Evolutionary conservation across 2,113 vertebrate genomes (phyloP).

Genomic region (Scomber scombrus): DNA sequence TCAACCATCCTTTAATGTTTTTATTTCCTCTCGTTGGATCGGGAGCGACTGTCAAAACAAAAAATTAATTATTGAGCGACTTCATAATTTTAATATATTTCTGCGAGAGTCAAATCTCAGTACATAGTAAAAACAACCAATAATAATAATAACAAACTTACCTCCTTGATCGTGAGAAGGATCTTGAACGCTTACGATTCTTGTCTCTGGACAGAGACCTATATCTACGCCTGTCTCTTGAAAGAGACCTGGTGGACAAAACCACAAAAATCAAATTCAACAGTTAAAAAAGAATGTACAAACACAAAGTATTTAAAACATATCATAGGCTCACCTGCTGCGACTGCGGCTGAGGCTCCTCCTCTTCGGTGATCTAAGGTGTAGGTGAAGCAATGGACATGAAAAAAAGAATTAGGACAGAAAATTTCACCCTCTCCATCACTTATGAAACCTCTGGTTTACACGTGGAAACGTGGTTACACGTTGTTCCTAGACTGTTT

Average conservation of each 20-base stretch:
- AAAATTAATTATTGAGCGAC: background rate
- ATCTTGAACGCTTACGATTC: constrained; percentile 94
- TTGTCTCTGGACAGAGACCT: constrained; percentile 95
- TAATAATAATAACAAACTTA: constrained; percentile 50
- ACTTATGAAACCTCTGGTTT: constrained; percentile 49
- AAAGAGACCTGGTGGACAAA: constrained; percentile 88
- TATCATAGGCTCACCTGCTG: constrained; percentile 88
- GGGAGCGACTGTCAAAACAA: constrained; percentile 89
- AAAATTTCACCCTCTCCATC: constrained; percentile 7
- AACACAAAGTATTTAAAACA: background rate
- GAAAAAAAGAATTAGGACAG: constrained; percentile 36
- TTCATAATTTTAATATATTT: too few relatives aligned
- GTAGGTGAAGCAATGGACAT: constrained; percentile 38
- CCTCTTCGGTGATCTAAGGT: constrained; percentile 93
- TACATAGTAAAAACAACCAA: background rate
- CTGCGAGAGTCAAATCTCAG: background rate
- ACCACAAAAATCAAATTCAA: background rate
- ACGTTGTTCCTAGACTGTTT: constrained; percentile 61
- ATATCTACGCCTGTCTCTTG: constrained; percentile 95
- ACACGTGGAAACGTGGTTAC: constrained; percentile 62
- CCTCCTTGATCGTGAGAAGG: constrained; percentile 97
- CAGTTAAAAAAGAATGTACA: background rate
- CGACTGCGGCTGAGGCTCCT: constrained; percentile 96
- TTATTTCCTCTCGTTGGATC: constrained; percentile 94
- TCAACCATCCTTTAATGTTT: constrained; percentile 61